Evolutionary conservation across 2,888 invertebrate species (phyloP).

Genomic region (Sarcophaga subvicina): DNA sequence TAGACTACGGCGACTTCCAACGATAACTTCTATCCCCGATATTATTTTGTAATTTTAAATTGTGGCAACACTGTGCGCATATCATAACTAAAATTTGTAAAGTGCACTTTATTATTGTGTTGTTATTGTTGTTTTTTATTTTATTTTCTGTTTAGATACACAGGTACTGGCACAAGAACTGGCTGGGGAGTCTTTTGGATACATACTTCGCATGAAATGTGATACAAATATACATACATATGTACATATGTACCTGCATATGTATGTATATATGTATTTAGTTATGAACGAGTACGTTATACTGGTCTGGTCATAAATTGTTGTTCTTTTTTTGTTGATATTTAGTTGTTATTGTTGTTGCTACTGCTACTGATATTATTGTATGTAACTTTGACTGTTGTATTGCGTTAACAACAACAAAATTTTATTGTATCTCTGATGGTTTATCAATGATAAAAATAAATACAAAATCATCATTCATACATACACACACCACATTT

Average conservation of each 20-base stretch:
- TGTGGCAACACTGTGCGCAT: no score
- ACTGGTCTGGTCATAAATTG: slow-evolving; percentile 47
- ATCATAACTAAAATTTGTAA: no score
- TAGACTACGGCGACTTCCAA: no score
- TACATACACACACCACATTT: background rate
- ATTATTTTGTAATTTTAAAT: no score
- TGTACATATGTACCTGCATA: no score
- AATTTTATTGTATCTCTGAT: background rate
- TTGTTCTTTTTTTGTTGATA: background rate
- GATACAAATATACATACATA: background rate
- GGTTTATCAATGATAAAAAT: slow-evolving; percentile 3
- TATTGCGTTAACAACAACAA: slow-evolving; percentile 4
- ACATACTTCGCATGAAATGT: background rate
- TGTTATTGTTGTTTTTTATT: no score
- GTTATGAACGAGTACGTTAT: slow-evolving; percentile 35
- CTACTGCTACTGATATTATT: slow-evolving; percentile 1
- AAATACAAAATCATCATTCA: background rate
- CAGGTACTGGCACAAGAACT: background rate
- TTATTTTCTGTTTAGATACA: no score
- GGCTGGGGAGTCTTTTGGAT: background rate
- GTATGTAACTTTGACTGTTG: no score
- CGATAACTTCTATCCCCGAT: no score
- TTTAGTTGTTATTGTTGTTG: slow-evolving; percentile 9
- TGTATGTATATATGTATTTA: background rate
- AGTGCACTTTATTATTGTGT: no score